A percentile compares a stretch with the other conserved stretches of the same genome.
Evolutionary conservation across 2,113 vertebrate genomes (phyloP).

Genomic region (Coturnix japonica): DNA sequence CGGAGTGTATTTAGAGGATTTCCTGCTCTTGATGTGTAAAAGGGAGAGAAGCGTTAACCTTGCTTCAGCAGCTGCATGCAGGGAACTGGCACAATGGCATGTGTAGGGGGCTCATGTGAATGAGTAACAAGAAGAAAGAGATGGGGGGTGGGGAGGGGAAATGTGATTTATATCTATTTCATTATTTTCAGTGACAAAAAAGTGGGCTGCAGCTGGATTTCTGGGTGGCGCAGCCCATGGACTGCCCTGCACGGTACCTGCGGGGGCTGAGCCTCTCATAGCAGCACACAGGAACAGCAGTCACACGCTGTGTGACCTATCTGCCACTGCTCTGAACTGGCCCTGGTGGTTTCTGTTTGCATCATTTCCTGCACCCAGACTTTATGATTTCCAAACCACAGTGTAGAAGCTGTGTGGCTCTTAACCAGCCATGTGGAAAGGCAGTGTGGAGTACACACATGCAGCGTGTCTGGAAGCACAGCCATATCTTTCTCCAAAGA

Average conservation of each 20-base stretch:
- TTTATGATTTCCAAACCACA: constrained; percentile 4
- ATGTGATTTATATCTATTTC: constrained; percentile 31
- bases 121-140: neutral
- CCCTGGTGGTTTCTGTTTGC: neutral
- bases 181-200: constrained; percentile 25
- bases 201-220: neutral
- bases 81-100: neutral
- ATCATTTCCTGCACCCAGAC: neutral
- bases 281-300: neutral
- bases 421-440: constrained; percentile 17
- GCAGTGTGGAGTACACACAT: neutral
- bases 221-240: rapidly evolving
- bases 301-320: neutral
- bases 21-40: rapidly evolving
- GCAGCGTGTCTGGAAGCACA: neutral
- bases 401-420: neutral
- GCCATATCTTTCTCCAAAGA: constrained; percentile 46
- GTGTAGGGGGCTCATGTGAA: neutral
- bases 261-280: neutral
- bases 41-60: neutral
- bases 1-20: neutral
- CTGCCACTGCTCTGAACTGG: neutral
- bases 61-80: neutral
- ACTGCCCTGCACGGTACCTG: rapidly evolving
- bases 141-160: neutral